These are phyloP conservation scores for Xyrauchen texanus DNA, from an alignment of 2,113 vertebrate species.

Conservation along the genomic window DNA sequence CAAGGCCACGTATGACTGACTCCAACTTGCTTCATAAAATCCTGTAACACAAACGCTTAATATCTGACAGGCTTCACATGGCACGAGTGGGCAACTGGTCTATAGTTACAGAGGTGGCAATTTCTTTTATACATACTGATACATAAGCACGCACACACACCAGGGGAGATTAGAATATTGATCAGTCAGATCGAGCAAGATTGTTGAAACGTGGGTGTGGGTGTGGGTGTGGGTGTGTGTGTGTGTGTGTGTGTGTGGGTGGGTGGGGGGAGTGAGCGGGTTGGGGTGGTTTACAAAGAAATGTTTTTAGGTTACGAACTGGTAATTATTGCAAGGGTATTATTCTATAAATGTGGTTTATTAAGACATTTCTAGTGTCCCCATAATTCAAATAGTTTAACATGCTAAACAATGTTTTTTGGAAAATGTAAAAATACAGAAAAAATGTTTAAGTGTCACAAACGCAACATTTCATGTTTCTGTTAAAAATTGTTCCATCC, in stretches of 20 bases:
- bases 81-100: background rate
- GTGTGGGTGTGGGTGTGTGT: background rate
- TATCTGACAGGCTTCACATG: background rate
- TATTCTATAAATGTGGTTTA: no score
- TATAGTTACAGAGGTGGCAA: background rate
- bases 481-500: background rate
- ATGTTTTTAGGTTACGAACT: no score
- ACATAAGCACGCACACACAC: background rate
- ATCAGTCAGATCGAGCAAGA: background rate
- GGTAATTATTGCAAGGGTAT: no score
- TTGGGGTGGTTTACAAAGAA: no score
- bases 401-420: no score
- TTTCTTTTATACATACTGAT: slow-evolving; percentile 1
- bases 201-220: background rate
- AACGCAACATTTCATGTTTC: no score
- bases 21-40: background rate
- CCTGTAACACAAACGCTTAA: background rate
- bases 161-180: slow-evolving; percentile 25
- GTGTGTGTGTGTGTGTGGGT: background rate
- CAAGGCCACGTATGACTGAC: background rate
- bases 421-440: no score
- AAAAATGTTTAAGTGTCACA: no score
- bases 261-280: no score
- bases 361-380: no score
- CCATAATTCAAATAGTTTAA: no score